Evolutionary conservation across 2,797 vertebrate species (phyloP).

Genomic region (Melanotaenia pygmaea): DNA sequence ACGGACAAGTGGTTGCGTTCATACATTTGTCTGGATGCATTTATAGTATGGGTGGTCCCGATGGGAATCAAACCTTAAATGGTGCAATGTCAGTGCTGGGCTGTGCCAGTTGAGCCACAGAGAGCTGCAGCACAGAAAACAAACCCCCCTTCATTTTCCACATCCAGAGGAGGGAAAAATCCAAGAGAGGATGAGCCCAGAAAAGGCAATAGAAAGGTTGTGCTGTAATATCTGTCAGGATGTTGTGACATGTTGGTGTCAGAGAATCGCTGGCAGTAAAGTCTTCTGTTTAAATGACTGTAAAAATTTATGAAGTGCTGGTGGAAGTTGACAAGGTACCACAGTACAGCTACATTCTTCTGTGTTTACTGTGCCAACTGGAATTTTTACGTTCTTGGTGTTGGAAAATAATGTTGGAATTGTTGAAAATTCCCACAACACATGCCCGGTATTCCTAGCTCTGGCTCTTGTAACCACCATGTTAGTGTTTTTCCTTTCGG

Average conservation of each 20-base stretch:
- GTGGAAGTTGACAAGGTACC: constrained; percentile 40
- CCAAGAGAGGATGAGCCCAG: constrained; percentile 54
- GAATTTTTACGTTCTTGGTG: constrained; percentile 4
- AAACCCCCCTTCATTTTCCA: constrained; percentile 64
- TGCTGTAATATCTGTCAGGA: constrained; percentile 51
- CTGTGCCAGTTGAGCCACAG: constrained; percentile 48
- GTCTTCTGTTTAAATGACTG: constrained; percentile 49
- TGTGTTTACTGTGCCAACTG: constrained; percentile 8
- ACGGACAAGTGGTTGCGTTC: constrained; percentile 37
- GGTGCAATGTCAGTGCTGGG: constrained; percentile 67
- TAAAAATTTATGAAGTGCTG: constrained; percentile 39
- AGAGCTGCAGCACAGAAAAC: constrained; percentile 40
- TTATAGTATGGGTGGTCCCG: constrained; percentile 70
- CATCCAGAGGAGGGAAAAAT: constrained; percentile 24
- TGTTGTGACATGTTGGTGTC: constrained; percentile 61
- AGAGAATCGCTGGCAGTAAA: constrained; percentile 47
- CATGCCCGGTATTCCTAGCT: constrained; percentile 44
- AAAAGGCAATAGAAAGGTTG: constrained; percentile 67
- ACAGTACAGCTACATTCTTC: constrained; percentile 17
- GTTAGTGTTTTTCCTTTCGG: constrained; percentile 38
- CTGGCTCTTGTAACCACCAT: constrained; percentile 35
- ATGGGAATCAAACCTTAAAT: constrained; percentile 77
- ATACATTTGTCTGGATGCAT: constrained; percentile 59
- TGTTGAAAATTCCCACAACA: constrained; percentile 53
- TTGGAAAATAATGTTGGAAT: constrained; percentile 49